Conservation (phyloP, 2,113 vertebrate genomes). For the Xiphorhynchus elegans region DNA sequence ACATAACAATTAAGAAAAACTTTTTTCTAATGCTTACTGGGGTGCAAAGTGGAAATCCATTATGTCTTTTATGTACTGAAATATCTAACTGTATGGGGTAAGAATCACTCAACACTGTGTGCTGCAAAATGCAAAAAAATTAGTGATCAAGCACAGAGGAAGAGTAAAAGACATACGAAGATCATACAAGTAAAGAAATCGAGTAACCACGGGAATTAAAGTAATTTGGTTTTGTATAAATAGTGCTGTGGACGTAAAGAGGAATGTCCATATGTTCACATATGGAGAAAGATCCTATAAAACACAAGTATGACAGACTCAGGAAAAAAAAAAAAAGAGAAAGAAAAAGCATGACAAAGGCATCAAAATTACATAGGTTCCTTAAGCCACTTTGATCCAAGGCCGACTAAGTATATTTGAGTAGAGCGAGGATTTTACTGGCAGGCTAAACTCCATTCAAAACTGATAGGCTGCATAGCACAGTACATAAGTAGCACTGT, state of each 20-base stretch:
- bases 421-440: conserved; percentile 34
- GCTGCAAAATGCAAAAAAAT: neutral
- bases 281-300: neutral
- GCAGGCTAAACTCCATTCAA: conserved; percentile 29
- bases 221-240: neutral
- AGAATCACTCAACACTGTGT: neutral
- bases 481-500: conserved; percentile 9
- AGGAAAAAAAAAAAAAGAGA: neutral
- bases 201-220: neutral
- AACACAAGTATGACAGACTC: neutral
- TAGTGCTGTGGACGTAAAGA: neutral
- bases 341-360: neutral
- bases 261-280: neutral
- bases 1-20: neutral
- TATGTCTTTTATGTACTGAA: neutral
- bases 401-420: conserved; percentile 16
- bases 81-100: neutral
- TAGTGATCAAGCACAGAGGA: neutral
- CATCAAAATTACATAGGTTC: neutral
- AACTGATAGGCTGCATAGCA: conserved; percentile 30
- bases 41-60: neutral
- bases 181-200: neutral
- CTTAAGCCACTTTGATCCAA: conserved; percentile 24
- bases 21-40: neutral
- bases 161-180: neutral